These are phyloP conservation scores for Tetranychus truncatus DNA, from an alignment of 2,888 invertebrate species.

Conservation along the genomic window DNA sequence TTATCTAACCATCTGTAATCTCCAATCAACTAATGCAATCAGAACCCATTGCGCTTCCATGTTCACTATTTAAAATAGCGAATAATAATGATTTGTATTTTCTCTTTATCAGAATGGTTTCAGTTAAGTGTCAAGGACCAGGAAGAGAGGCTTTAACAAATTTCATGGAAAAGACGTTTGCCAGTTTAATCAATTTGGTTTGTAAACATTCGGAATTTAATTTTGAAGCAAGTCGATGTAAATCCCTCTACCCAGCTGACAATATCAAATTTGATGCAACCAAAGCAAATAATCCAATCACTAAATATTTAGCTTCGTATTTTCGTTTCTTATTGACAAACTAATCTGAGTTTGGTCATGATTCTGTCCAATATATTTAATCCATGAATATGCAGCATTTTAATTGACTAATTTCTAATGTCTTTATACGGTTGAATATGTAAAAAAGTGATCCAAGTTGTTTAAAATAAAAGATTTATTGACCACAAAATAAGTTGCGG, in stretches of 20 bases:
- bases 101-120: neutral
- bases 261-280: slow-evolving; percentile 10
- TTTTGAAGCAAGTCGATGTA: slow-evolving; percentile 15
- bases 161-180: slow-evolving; percentile 18
- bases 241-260: slow-evolving; percentile 9
- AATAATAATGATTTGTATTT: neutral
- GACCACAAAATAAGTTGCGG: too few relatives aligned
- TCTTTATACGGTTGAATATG: too few relatives aligned
- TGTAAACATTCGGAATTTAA: slow-evolving; percentile 19
- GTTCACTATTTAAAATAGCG: too few relatives aligned
- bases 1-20: neutral
- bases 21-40: too few relatives aligned
- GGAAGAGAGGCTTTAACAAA: slow-evolving; percentile 9
- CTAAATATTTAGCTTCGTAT: slow-evolving; percentile 19
- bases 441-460: too few relatives aligned
- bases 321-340: slow-evolving; percentile 18
- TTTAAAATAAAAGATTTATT: too few relatives aligned
- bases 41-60: too few relatives aligned
- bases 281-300: slow-evolving; percentile 17
- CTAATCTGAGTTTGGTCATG: neutral
- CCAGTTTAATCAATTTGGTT: slow-evolving; percentile 12
- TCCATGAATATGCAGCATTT: too few relatives aligned
- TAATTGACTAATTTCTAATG: too few relatives aligned
- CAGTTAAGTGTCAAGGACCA: slow-evolving; percentile 13
- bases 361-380: too few relatives aligned